Conservation (phyloP, 2,797 vertebrate species). For the Sparus aurata region DNA sequence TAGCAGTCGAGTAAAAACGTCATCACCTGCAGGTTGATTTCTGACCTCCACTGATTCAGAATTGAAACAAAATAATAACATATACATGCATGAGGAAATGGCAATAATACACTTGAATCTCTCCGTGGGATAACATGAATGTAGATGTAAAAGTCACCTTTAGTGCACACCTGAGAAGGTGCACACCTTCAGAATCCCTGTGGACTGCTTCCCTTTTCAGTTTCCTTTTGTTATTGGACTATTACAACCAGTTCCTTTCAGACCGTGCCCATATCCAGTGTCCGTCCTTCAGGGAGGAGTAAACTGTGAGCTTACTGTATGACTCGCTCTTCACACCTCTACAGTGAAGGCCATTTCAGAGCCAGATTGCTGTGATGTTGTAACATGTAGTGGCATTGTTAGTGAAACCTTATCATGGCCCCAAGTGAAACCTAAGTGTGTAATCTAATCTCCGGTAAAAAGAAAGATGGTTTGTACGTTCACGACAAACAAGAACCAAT, state of each 20-base stretch:
- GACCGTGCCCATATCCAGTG: conserved; percentile 27
- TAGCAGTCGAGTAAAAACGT: not conserved
- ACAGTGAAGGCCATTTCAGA: conserved; percentile 4
- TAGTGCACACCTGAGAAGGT: not conserved
- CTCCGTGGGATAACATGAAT: not conserved
- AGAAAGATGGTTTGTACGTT: too few relatives aligned
- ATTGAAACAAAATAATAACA: not conserved
- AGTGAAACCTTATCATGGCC: not conserved
- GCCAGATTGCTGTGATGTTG: conserved; percentile 6
- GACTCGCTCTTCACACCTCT: conserved; percentile 32
- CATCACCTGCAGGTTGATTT: too few relatives aligned
- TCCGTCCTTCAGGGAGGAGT: conserved; percentile 11
- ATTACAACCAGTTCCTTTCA: conserved; percentile 26
- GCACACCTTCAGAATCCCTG: not conserved
- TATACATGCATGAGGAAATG: not conserved
- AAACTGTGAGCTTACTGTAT: not conserved
- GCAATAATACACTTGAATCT: not conserved
- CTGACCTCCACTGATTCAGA: too few relatives aligned
- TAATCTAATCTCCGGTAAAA: not conserved
- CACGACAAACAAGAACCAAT: too few relatives aligned
- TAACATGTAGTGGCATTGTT: not conserved
- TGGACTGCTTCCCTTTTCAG: not conserved
- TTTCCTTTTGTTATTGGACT: conserved; percentile 20
- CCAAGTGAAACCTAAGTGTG: not conserved
- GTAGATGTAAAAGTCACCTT: not conserved